phyloP scores from a whole-genome alignment of 2,113 vertebrate genomes.

The Natator depressus region DNA sequence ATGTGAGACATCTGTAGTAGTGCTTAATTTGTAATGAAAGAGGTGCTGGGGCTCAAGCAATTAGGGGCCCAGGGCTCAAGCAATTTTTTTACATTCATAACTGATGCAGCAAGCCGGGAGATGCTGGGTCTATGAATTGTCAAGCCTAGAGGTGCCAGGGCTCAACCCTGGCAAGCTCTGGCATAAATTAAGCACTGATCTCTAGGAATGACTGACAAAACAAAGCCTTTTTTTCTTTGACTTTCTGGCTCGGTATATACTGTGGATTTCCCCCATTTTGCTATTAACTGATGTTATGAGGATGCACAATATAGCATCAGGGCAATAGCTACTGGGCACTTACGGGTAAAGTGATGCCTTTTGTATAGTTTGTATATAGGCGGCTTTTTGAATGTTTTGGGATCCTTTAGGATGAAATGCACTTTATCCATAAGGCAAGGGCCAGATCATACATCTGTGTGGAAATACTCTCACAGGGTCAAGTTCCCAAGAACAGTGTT shows the following conservation, averaged over 20 bases:
- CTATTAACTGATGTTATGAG: not conserved
- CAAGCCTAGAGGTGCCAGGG: too few relatives aligned
- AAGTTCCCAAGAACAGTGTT: not conserved
- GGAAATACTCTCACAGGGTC: not conserved
- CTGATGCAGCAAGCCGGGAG: too few relatives aligned
- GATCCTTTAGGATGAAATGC: not conserved
- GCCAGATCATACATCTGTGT: not conserved
- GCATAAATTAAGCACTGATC: not conserved
- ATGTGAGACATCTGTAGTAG: not conserved
- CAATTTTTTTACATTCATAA: too few relatives aligned
- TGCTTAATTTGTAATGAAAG: too few relatives aligned
- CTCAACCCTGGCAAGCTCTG: too few relatives aligned
- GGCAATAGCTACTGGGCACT: not conserved
- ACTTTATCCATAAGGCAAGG: not conserved
- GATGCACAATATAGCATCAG: not conserved
- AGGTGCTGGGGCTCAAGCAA: too few relatives aligned
- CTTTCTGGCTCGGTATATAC: not conserved
- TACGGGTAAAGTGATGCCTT: not conserved
- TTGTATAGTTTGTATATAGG: not conserved
- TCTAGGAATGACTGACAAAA: not conserved
- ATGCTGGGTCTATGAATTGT: too few relatives aligned
- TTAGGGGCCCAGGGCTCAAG: too few relatives aligned
- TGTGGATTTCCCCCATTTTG: not conserved
- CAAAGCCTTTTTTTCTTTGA: not conserved
- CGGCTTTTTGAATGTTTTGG: not conserved